Evolutionary conservation across 2,113 vertebrate genomes (phyloP).

Genomic region (Colaptes auratus): DNA sequence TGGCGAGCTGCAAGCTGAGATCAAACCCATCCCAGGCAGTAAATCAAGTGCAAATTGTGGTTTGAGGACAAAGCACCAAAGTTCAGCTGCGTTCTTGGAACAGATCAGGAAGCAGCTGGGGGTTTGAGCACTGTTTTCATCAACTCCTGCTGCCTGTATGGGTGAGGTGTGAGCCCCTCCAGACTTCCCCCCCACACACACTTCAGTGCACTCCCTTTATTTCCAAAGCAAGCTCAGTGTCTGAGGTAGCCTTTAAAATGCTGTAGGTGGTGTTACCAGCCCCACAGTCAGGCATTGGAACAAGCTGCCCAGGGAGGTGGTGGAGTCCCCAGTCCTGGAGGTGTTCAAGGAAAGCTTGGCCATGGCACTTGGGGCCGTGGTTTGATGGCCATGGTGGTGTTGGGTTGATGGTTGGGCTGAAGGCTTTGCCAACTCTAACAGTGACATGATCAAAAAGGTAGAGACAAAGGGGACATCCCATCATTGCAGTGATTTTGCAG

Average conservation of each 20-base stretch:
- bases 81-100: background rate
- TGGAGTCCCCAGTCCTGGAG: too few relatives aligned
- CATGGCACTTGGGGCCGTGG: too few relatives aligned
- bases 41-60: background rate
- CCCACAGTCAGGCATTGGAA: too few relatives aligned
- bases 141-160: background rate
- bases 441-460: background rate
- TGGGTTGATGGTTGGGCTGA: too few relatives aligned
- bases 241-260: too few relatives aligned
- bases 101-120: rapidly evolving
- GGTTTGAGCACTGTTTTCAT: background rate
- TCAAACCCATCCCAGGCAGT: background rate
- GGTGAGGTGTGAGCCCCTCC: background rate
- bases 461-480: background rate
- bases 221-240: too few relatives aligned
- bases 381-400: too few relatives aligned
- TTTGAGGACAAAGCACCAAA: background rate
- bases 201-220: too few relatives aligned
- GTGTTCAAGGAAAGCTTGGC: too few relatives aligned
- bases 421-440: background rate
- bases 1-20: background rate
- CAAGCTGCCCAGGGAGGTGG: too few relatives aligned
- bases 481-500: background rate
- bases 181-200: background rate
- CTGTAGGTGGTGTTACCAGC: too few relatives aligned